A percentile compares a stretch with the other conserved stretches of the same genome.
phyloP scores from a whole-genome alignment of 2,888 invertebrate species.

The Unio pictorum region DNA sequence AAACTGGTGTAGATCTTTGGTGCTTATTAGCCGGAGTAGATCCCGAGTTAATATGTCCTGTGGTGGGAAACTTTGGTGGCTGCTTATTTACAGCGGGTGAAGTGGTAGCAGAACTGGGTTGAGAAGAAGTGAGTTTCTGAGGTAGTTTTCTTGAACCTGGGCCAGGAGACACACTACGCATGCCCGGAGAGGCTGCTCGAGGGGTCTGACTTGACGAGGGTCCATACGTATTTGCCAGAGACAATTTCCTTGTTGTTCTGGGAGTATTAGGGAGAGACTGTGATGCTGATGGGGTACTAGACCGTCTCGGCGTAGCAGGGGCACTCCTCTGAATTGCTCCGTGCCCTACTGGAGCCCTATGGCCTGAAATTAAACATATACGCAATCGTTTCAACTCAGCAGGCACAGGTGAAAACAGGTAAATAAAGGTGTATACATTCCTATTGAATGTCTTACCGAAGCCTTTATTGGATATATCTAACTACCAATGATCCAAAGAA shows the following conservation, averaged over 20 bases:
- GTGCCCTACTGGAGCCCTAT: constrained; percentile 16
- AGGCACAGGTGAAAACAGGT: too few relatives aligned
- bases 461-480: too few relatives aligned
- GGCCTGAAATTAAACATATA: constrained; percentile 25
- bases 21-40: neutral
- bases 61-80: constrained; percentile 14
- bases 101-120: constrained; percentile 23
- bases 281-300: constrained; percentile 29
- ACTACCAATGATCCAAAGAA: too few relatives aligned
- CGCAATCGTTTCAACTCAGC: neutral
- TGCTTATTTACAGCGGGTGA: constrained; percentile 20
- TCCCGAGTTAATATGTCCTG: neutral
- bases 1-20: constrained; percentile 9
- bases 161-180: constrained; percentile 50
- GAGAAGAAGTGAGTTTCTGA: constrained; percentile 19
- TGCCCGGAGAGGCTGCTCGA: constrained; percentile 38
- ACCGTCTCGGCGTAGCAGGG: constrained; percentile 28
- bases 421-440: too few relatives aligned
- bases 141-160: constrained; percentile 32
- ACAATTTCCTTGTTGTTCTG: constrained; percentile 38
- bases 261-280: constrained; percentile 38
- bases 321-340: constrained; percentile 5
- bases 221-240: constrained; percentile 17
- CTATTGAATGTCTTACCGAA: too few relatives aligned
- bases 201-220: constrained; percentile 11